Conservation (phyloP, 2,113 vertebrate species). For the Misgurnus mizolepis region DNA sequence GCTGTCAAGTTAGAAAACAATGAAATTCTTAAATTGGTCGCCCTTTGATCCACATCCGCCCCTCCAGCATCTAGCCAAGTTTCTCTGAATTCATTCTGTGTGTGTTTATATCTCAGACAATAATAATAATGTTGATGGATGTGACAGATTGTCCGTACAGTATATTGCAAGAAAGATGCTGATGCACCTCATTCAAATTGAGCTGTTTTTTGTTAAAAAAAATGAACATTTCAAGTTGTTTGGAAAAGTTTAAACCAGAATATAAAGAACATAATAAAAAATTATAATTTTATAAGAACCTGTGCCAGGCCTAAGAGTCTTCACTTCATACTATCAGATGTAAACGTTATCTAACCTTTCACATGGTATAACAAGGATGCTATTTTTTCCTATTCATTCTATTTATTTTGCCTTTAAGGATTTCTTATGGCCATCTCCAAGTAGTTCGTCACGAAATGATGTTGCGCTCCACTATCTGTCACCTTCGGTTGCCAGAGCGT, state of each 20-base stretch:
- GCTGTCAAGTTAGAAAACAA: conserved; percentile 69
- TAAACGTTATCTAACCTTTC: too few species aligned
- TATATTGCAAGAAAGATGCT: conserved; percentile 9
- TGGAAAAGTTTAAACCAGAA: neutral
- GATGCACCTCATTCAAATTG: neutral
- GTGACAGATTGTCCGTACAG: conserved; percentile 40
- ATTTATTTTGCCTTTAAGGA: conserved; percentile 56
- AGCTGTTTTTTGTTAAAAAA: neutral
- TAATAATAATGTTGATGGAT: conserved; percentile 34
- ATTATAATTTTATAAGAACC: neutral
- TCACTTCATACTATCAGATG: too few species aligned
- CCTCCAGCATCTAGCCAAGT: conserved; percentile 26
- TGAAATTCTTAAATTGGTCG: conserved; percentile 62
- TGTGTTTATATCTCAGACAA: conserved; percentile 14
- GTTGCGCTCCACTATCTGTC: conserved; percentile 73
- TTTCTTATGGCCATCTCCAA: conserved; percentile 60
- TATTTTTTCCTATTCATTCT: neutral
- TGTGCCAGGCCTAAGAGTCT: too few species aligned
- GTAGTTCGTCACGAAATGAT: conserved; percentile 60
- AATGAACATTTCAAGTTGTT: neutral
- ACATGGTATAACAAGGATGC: too few species aligned
- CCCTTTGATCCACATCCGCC: conserved; percentile 50
- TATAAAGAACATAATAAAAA: neutral
- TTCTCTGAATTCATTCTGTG: neutral
- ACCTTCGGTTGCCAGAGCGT: conserved; percentile 59